Evolutionary conservation across 2,888 invertebrate genomes (phyloP).

Genomic region (Synergus japonicus): DNA sequence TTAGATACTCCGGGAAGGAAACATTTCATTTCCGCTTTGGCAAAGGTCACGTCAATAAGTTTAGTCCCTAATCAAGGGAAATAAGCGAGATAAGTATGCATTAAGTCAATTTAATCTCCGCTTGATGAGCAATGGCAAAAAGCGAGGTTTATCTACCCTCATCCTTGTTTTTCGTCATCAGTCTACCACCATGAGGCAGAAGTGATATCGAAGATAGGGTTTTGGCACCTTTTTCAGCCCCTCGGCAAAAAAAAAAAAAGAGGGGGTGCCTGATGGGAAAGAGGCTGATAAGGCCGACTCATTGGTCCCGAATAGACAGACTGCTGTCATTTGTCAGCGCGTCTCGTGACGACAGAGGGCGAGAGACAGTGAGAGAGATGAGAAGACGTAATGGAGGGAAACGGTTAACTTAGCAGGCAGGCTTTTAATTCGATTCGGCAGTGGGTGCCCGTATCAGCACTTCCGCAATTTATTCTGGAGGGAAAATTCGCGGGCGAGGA

Average conservation of each 20-base stretch:
- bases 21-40: background rate
- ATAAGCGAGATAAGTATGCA: background rate
- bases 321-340: slow-evolving; percentile 41
- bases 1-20: background rate
- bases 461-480: slow-evolving; percentile 31
- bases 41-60: background rate
- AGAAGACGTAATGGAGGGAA: slow-evolving; percentile 34
- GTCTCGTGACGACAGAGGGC: background rate
- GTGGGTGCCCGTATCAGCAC: slow-evolving; percentile 36
- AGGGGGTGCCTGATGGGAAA: slow-evolving; percentile 1
- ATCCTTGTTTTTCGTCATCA: slow-evolving; percentile 40
- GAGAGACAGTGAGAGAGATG: background rate
- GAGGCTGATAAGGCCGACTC: slow-evolving; percentile 24
- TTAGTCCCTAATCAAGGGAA: background rate
- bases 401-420: slow-evolving; percentile 26
- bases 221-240: slow-evolving; percentile 23
- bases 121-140: slow-evolving; percentile 23
- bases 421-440: slow-evolving; percentile 39
- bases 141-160: slow-evolving; percentile 36
- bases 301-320: slow-evolving; percentile 33
- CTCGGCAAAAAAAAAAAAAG: background rate
- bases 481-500: slow-evolving; percentile 22
- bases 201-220: slow-evolving; percentile 17
- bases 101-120: background rate
- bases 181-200: slow-evolving; percentile 30